Conservation (phyloP, 2,888 invertebrate species). For the Tethea ocularis region DNA sequence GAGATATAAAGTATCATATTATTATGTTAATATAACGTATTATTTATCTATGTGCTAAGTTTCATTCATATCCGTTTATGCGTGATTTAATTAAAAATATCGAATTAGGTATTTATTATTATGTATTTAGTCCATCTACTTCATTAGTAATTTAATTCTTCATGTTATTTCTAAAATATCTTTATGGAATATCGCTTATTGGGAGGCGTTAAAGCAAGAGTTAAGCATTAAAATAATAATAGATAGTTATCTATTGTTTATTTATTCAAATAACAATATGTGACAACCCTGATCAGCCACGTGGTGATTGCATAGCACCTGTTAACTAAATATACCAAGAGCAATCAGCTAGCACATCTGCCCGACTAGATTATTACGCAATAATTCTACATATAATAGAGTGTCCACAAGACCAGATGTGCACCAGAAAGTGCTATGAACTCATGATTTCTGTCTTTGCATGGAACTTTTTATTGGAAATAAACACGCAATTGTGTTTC, state of each 20-base stretch:
- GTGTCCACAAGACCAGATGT: conserved; percentile 71
- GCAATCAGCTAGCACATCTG: conserved; percentile 79
- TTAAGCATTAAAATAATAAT: no score
- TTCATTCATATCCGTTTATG: no score
- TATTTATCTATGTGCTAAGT: no score
- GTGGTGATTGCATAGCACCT: conserved; percentile 66
- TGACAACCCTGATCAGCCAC: conserved; percentile 64
- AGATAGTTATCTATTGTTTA: neutral
- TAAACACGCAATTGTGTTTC: neutral
- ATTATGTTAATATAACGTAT: no score
- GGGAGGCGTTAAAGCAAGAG: no score
- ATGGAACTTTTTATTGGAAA: neutral
- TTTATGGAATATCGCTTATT: no score
- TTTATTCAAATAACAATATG: neutral
- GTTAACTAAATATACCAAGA: conserved; percentile 71
- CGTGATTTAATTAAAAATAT: no score
- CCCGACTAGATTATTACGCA: conserved; percentile 74
- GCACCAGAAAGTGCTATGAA: conserved; percentile 55
- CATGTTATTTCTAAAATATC: no score
- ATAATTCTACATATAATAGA: conserved; percentile 67
- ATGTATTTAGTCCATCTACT: no score
- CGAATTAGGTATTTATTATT: no score
- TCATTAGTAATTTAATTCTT: no score
- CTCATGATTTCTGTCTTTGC: conserved; percentile 43
- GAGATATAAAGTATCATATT: no score